A percentile compares a stretch with the other conserved stretches of the same genome.
These are phyloP conservation scores for Gymnoscelis rufifasciata DNA, from an alignment of 2,888 invertebrate species.

Conservation along the genomic window DNA sequence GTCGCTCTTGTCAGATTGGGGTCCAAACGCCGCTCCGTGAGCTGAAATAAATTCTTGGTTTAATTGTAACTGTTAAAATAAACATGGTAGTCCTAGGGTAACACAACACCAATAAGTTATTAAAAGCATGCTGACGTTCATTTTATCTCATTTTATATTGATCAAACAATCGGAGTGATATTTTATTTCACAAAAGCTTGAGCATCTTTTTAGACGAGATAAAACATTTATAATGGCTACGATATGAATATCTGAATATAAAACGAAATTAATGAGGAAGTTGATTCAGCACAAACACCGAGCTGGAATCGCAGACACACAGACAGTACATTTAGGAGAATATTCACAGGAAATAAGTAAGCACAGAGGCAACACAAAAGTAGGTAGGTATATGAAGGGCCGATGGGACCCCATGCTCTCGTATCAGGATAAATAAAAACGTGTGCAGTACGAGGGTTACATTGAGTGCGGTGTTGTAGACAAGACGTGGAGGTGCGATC, in stretches of 20 bases:
- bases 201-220: constrained; percentile 10
- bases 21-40: constrained; percentile 42
- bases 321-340: constrained; percentile 7
- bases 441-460: constrained; percentile 62
- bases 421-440: constrained; percentile 47
- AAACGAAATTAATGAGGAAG: constrained; percentile 18
- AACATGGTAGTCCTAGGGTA: neutral
- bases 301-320: constrained; percentile 16
- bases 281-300: constrained; percentile 22
- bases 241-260: constrained; percentile 11
- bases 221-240: constrained; percentile 12
- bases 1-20: constrained; percentile 39
- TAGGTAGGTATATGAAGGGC: constrained; percentile 43
- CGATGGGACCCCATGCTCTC: constrained; percentile 53
- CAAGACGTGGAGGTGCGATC: constrained; percentile 62
- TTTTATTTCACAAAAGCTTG: constrained; percentile 2
- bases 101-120: constrained; percentile 23
- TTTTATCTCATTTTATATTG: constrained; percentile 5
- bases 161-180: constrained; percentile 7
- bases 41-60: constrained; percentile 44
- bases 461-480: constrained; percentile 66
- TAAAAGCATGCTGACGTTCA: constrained; percentile 22
- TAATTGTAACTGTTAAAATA: neutral
- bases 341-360: constrained; percentile 24
- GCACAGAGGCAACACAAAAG: constrained; percentile 39